Evolutionary conservation across 2,797 vertebrate species (phyloP), one percentile per base, ranked within the genome.

Genomic region (Aplochiton taeniatus): DNA sequence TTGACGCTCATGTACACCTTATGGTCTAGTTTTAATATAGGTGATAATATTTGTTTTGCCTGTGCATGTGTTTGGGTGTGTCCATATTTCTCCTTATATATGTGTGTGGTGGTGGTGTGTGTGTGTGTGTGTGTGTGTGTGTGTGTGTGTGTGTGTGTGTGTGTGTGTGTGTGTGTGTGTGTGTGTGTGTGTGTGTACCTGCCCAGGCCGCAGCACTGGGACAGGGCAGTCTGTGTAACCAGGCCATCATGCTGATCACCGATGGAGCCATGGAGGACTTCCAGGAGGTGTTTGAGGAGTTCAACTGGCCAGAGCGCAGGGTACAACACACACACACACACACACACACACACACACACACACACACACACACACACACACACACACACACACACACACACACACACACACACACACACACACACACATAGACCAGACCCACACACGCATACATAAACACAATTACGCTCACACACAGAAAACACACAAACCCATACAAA

Each of bases 201-300:
- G 44, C 63, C 52, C 48, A 99, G 97, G 95, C 94, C 85, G 89
- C 90, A 73, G 88, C 93, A 0, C 86, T 89, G 17, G 91, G 93
- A 46, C 94, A 93, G 84, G 97, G 97, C 63, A 96, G 96, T 67
- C 85, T 98, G 81, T 99, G 97, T 85, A 99, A 96, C 87, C 97
- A 98, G 81, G 97, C 94, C 61, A 96, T 99, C 89, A 99, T 99
- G 97, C 90, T 99, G 80, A 96, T 99, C 85, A 96, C 95, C 0
- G 97, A 98, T 0, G 96, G 97, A 10, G 97, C 97, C 0, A 95
- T 98, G 91, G 97, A 98, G 76, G 95, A 96, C 71, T 98, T 96
- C 0, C 89, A 97, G 82, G 86, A 93, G 0, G 95, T 98, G 74
- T 96, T 98, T 79, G 89, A 97, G 72, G 90, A 96, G 63, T 98